Evolutionary conservation across 1,140 invertebrate species (phyloP).

Genomic region (Callitettix versicolor): DNA sequence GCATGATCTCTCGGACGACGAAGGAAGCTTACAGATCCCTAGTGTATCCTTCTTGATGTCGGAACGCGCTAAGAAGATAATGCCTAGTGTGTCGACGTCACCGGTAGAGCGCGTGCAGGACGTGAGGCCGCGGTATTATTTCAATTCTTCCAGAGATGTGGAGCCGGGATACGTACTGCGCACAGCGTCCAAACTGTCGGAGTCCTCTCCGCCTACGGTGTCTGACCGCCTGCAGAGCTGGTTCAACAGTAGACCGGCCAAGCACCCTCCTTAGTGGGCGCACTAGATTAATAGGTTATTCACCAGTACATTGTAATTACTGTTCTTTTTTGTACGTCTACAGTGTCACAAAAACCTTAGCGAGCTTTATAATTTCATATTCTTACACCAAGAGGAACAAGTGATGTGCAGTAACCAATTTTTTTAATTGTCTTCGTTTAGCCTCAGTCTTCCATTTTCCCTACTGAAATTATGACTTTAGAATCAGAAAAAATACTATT

Average conservation of each 20-base stretch:
- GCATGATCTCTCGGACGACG: constrained; percentile 7
- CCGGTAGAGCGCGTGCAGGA: constrained; percentile 14
- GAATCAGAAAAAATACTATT: too few relatives aligned
- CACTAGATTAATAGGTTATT: too few relatives aligned
- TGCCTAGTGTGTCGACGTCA: constrained; percentile 13
- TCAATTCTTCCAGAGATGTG: not conserved
- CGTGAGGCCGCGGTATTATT: not conserved
- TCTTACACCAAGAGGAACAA: too few relatives aligned
- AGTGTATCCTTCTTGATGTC: constrained; percentile 17
- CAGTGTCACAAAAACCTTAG: too few relatives aligned
- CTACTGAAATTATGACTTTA: too few relatives aligned
- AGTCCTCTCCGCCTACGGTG: not conserved
- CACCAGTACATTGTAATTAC: too few relatives aligned
- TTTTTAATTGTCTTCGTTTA: too few relatives aligned
- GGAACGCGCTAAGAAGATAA: constrained; percentile 15
- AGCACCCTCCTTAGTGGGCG: not conserved
- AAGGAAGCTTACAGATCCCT: constrained; percentile 13
- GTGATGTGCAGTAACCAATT: too few relatives aligned
- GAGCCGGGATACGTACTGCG: constrained; percentile 22
- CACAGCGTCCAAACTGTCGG: constrained; percentile 20
- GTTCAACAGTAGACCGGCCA: not conserved
- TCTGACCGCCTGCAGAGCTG: constrained; percentile 1
- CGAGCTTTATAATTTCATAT: too few relatives aligned
- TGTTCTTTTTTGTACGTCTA: too few relatives aligned
- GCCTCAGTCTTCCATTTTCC: too few relatives aligned